Evolutionary conservation across 1,140 invertebrate species (phyloP), one percentile per base, ranked within the genome.

Genomic region (Apocrypta bakeri): DNA sequence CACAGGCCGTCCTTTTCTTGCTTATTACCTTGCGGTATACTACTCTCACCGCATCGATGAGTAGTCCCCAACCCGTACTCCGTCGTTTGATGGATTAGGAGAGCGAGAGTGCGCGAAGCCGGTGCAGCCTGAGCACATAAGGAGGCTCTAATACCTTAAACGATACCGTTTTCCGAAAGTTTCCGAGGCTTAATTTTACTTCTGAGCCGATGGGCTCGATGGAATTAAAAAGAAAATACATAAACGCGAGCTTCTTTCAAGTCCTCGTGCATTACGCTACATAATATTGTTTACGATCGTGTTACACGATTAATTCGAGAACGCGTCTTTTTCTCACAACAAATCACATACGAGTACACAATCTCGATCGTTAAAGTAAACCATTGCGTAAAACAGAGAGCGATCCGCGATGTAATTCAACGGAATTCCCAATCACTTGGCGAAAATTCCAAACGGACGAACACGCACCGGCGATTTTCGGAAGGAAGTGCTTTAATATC

Each of bases 121-220:
- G 48, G 48, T 6, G 17, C 17, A 56, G 48, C 48, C n/a, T 56
- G 48, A 56, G 48, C 11, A 6, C n/a, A 25, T 78, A 69, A 69
- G 14, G 63, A 69, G 33, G 7, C 40, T 79, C 76, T 79, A 79
- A 79, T 79, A 69, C 76, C 40, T 42, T 42, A 68, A 69, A 48
- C 37, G 64, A 2, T 48, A 63, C 25, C n/a, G 31, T 29, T 33
- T 29, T 21, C 63, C 17, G 21, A 56, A 56, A 56, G n/a, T 17
- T 56, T 17, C 33, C 33, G 33, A 9, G 48, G 17, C 4, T 56
- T 56, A 21, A 21, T 21, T 56, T 56, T 4, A 56, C 48, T 21
- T 56, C 17, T 17, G 42, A 42, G 11, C 40, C 14, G 37, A 6
- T 1, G 40, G 40, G 7, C 7, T 48, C 42, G 14, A 17, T 2